Percentiles rank a stretch among this genome's conserved stretches.
Conservation (phyloP, 2,888 invertebrate genomes). For the Lymantria dispar region DNA sequence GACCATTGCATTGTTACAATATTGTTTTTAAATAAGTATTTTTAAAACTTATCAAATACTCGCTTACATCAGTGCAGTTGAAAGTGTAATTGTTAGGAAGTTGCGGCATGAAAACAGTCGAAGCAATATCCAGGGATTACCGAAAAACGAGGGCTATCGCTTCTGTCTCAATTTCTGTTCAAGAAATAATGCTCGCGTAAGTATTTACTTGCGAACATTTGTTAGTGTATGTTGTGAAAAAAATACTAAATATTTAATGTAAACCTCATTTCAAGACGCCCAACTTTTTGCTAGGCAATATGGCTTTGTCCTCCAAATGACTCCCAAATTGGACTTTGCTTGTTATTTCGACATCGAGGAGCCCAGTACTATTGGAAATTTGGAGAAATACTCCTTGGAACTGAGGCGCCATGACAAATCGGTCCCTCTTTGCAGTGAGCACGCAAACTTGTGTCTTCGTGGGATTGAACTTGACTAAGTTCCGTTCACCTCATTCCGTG, state of each 20-base stretch:
- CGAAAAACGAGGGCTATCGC: slow-evolving; percentile 10
- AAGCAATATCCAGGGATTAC: slow-evolving; percentile 21
- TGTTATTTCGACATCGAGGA: too few species aligned
- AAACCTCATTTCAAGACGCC: too few species aligned
- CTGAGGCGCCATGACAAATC: too few species aligned
- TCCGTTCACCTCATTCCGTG: too few species aligned
- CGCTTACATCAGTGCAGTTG: slow-evolving; percentile 8
- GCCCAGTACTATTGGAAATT: too few species aligned
- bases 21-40: not conserved
- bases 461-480: too few species aligned
- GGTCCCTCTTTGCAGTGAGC: too few species aligned
- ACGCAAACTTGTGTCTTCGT: too few species aligned
- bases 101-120: slow-evolving; percentile 50
- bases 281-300: too few species aligned
- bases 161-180: slow-evolving; percentile 21
- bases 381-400: too few species aligned
- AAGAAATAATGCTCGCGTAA: slow-evolving; percentile 50
- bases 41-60: slow-evolving; percentile 6
- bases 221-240: slow-evolving; percentile 15
- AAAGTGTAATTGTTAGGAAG: slow-evolving; percentile 9
- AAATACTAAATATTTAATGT: slow-evolving; percentile 11
- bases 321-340: too few species aligned
- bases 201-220: slow-evolving; percentile 27
- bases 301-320: too few species aligned
- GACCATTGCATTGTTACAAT: not conserved